These are phyloP conservation scores for Tiliqua scincoides DNA, from an alignment of 2,113 vertebrate genomes.

Conservation along the genomic window DNA sequence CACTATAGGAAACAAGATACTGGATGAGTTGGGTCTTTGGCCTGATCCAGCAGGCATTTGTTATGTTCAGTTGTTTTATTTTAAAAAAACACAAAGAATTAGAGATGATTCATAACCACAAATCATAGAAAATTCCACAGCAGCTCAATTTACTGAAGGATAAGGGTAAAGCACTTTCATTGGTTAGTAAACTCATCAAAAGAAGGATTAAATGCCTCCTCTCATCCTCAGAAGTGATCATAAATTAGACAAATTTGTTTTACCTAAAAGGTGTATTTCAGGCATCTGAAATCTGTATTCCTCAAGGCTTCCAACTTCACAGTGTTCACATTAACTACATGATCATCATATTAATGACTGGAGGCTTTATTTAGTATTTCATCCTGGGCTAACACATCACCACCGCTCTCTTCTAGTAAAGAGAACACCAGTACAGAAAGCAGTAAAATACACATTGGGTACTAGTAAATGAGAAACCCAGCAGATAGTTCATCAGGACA, in stretches of 20 bases:
- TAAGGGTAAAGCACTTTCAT: slow-evolving; percentile 61
- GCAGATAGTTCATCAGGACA: neutral
- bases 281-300: slow-evolving; percentile 21
- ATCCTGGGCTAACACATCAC: neutral
- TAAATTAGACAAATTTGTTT: slow-evolving; percentile 64
- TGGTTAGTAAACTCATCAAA: slow-evolving; percentile 59
- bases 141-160: slow-evolving; percentile 73
- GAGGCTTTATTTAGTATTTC: neutral
- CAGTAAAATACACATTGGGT: neutral
- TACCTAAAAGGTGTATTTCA: slow-evolving; percentile 53
- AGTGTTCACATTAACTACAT: slow-evolving; percentile 14
- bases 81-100: slow-evolving; percentile 51
- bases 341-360: slow-evolving; percentile 25
- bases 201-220: slow-evolving; percentile 52
- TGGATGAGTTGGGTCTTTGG: no score
- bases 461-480: neutral
- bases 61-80: neutral
- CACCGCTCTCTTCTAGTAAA: rapidly evolving
- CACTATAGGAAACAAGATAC: no score
- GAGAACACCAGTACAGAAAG: neutral
- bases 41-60: no score
- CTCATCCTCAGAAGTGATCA: slow-evolving; percentile 61
- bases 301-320: neutral
- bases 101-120: slow-evolving; percentile 41
- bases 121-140: slow-evolving; percentile 47